A percentile compares a stretch with the other conserved stretches of the same genome.
Conservation (phyloP, 2,113 vertebrate genomes). For the Megaceryle torquata region DNA sequence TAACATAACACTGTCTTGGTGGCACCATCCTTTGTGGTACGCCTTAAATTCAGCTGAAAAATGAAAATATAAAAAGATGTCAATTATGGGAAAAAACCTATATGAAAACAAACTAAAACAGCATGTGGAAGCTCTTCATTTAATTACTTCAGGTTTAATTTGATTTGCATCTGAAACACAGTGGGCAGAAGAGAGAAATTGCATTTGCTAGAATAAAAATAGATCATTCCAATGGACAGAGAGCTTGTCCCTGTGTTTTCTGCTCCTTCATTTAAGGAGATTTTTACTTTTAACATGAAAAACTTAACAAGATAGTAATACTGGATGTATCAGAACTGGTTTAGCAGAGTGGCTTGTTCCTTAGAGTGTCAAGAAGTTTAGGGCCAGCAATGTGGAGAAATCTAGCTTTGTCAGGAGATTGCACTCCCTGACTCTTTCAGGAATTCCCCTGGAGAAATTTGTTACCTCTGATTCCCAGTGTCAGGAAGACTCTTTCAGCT, state of each 20-base stretch:
- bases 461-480: neutral
- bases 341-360: neutral
- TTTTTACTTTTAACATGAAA: neutral
- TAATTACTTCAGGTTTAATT: conserved; percentile 71
- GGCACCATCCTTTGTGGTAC: neutral
- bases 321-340: neutral
- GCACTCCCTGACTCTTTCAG: neutral
- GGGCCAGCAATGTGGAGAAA: neutral
- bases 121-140: conserved; percentile 61
- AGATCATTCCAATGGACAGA: conserved; percentile 25
- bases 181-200: conserved; percentile 12
- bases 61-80: neutral
- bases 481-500: neutral
- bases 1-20: neutral
- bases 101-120: conserved; percentile 13
- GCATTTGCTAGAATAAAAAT: conserved; percentile 33
- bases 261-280: neutral
- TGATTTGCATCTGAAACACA: conserved; percentile 59
- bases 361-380: neutral
- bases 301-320: neutral
- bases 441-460: neutral
- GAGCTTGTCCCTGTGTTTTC: neutral
- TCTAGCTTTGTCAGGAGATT: neutral
- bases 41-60: neutral
- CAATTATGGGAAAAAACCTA: neutral